These are phyloP conservation scores for Onychomys leucogaster DNA, from an alignment of 2,797 vertebrate genomes.

Conservation along the genomic window DNA sequence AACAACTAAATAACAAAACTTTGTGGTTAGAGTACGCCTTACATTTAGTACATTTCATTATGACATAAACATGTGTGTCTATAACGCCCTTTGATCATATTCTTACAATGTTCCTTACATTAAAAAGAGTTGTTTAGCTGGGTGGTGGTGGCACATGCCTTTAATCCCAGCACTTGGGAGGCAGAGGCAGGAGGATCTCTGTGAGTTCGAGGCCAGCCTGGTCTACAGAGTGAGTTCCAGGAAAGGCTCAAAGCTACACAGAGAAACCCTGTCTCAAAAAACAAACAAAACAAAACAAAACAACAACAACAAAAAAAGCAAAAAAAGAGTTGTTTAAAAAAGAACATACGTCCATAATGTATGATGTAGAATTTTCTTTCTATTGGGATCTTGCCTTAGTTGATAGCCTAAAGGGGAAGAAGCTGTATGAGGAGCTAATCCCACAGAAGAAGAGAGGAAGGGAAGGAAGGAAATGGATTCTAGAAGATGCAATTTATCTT, in stretches of 20 bases:
- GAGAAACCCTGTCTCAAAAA: no score
- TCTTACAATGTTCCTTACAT: neutral
- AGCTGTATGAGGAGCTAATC: neutral
- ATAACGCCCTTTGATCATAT: neutral
- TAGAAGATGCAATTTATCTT: neutral
- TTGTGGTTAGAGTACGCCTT: neutral
- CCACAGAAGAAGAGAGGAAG: neutral
- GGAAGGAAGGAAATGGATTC: neutral
- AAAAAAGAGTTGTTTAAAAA: neutral
- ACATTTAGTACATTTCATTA: neutral
- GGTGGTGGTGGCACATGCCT: no score
- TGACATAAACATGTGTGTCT: neutral
- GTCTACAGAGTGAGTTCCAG: no score
- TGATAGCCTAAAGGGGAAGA: neutral
- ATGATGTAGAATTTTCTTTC: neutral
- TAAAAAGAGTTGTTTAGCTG: neutral
- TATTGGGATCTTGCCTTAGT: neutral
- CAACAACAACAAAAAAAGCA: no score
- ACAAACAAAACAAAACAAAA: no score
- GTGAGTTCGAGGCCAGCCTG: no score
- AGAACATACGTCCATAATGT: neutral
- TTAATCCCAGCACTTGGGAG: no score
- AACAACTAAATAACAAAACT: neutral
- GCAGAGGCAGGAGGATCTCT: no score
- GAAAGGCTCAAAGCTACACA: no score